Evolutionary conservation across 2,113 vertebrate genomes (phyloP).

Genomic region (Menura novaehollandiae): DNA sequence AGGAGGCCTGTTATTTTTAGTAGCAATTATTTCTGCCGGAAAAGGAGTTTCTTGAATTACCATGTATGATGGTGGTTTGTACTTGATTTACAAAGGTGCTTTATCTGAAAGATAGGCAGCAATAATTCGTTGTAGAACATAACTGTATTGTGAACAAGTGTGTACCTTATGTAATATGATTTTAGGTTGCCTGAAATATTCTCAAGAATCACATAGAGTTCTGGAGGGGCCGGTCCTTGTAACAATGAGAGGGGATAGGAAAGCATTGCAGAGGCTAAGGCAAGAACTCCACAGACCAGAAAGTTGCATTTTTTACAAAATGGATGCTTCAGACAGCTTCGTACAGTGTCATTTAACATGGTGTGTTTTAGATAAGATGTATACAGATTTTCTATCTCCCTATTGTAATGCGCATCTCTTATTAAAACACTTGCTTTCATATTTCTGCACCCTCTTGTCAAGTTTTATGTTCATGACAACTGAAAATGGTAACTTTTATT

Average conservation of each 20-base stretch:
- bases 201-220: neutral
- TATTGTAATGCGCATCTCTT: neutral
- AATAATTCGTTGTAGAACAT: neutral
- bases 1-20: neutral
- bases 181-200: neutral
- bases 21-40: neutral
- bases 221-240: neutral
- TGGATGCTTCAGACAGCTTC: neutral
- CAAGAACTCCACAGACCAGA: neutral
- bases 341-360: neutral
- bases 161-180: neutral
- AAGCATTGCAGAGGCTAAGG: neutral
- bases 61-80: accelerated
- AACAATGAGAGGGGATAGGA: neutral
- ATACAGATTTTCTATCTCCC: neutral
- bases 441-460: neutral
- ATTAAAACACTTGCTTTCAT: neutral
- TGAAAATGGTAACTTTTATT: neutral
- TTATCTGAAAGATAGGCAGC: neutral
- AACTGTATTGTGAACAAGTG: neutral
- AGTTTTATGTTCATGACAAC: neutral
- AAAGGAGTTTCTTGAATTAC: neutral
- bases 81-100: neutral
- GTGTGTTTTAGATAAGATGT: neutral
- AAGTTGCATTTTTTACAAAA: neutral